These are phyloP conservation scores for Redunca redunca DNA, from an alignment of 2,113 vertebrate genomes.

Conservation along the genomic window DNA sequence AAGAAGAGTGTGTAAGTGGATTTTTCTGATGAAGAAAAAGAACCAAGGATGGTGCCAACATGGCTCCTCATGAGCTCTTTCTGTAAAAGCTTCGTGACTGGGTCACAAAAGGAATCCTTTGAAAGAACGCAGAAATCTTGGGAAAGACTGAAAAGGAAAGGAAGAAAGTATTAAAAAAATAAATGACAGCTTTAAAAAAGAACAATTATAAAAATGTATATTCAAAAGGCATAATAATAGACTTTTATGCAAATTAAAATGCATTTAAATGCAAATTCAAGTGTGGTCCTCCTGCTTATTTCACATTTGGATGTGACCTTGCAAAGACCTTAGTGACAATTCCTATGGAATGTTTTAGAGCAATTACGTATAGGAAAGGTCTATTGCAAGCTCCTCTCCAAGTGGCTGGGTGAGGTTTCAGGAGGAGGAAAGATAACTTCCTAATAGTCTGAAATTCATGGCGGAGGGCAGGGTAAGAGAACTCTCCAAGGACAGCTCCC, in stretches of 20 bases:
- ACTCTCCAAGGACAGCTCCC: not conserved
- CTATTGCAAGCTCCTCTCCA: not conserved
- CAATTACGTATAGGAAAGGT: not conserved
- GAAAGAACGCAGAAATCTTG: not conserved
- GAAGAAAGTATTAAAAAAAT: slow-evolving; percentile 1
- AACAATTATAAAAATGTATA: slow-evolving; percentile 69
- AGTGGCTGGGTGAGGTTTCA: not conserved
- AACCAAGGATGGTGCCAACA: not conserved
- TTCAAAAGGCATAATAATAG: slow-evolving; percentile 62
- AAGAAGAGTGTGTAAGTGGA: not conserved
- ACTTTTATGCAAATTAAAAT: slow-evolving; percentile 66
- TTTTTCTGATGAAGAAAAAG: not conserved
- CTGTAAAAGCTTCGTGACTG: not conserved
- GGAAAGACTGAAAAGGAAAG: not conserved
- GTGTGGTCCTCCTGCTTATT: slow-evolving; percentile 35
- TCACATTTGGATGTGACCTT: slow-evolving; percentile 65
- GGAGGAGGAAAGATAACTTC: not conserved
- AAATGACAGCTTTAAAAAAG: slow-evolving; percentile 65
- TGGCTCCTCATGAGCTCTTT: not conserved
- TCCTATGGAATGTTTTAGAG: not conserved
- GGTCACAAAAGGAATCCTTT: not conserved
- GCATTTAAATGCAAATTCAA: slow-evolving; percentile 68
- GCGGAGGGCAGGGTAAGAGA: not conserved
- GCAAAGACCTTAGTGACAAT: slow-evolving; percentile 51
- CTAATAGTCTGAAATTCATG: not conserved